Percentiles rank a stretch among this genome's conserved stretches.
Evolutionary conservation across 2,797 vertebrate genomes (phyloP).

Genomic region (Anolis apletophallus): DNA sequence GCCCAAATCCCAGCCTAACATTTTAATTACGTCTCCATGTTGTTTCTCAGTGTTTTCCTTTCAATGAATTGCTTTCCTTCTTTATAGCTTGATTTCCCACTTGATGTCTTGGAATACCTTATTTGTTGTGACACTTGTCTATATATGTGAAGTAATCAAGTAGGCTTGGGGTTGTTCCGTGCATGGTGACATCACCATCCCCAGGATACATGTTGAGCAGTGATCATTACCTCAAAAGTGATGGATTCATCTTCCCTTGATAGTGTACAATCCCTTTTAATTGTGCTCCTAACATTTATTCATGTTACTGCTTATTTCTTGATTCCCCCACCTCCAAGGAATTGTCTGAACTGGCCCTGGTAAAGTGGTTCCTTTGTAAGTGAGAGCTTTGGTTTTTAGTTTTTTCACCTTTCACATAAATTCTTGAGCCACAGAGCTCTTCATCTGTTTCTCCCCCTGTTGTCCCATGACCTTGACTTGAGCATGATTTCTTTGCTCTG

Average conservation of each 20-base stretch:
- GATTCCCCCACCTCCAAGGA: background rate
- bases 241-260: no score
- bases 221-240: no score
- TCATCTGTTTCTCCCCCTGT: background rate
- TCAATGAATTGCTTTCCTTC: background rate
- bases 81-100: background rate
- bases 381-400: background rate
- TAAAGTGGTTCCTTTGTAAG: background rate
- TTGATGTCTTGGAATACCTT: background rate
- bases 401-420: background rate
- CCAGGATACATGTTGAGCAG: background rate
- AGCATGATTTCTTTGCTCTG: background rate
- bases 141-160: background rate
- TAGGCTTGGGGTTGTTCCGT: background rate
- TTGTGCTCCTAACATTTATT: background rate
- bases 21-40: background rate
- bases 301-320: background rate
- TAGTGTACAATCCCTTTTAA: background rate
- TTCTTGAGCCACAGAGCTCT: background rate
- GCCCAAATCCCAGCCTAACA: background rate
- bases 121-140: background rate
- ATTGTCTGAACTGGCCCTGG: background rate
- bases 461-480: constrained; percentile 8
- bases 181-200: background rate
- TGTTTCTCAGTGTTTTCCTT: background rate